These are phyloP conservation scores for Spizella passerina DNA, from an alignment of 2,797 vertebrate genomes.

Conservation along the genomic window DNA sequence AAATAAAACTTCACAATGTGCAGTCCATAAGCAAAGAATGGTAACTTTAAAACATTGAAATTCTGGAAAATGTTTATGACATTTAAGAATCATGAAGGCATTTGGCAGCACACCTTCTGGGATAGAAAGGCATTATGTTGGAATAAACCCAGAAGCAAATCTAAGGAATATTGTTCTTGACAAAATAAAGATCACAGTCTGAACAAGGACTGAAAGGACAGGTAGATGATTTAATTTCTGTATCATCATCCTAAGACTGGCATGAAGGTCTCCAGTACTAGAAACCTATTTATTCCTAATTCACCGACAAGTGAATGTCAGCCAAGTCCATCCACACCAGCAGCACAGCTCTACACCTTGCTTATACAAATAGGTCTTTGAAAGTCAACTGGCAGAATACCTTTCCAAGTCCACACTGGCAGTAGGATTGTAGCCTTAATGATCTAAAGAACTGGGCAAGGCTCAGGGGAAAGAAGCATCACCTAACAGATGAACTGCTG, in stretches of 20 bases:
- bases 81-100: neutral
- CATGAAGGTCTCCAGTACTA: neutral
- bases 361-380: neutral
- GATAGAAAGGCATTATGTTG: neutral
- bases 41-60: neutral
- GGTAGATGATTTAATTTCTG: neutral
- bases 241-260: fast-evolving
- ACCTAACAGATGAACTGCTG: neutral
- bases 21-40: neutral
- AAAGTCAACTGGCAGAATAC: neutral
- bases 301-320: neutral
- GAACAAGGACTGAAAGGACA: neutral
- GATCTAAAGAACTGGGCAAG: neutral
- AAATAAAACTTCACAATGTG: neutral
- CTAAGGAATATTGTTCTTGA: neutral
- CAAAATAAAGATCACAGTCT: neutral
- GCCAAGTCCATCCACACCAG: neutral
- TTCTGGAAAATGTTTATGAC: neutral
- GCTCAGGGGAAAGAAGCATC: neutral
- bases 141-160: neutral
- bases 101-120: neutral
- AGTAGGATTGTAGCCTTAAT: neutral
- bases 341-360: neutral
- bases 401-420: neutral
- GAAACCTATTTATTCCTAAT: neutral